Base-by-base conservation (phyloP, 2,113 vertebrate species). In the Anguilla rostrata region DNA sequence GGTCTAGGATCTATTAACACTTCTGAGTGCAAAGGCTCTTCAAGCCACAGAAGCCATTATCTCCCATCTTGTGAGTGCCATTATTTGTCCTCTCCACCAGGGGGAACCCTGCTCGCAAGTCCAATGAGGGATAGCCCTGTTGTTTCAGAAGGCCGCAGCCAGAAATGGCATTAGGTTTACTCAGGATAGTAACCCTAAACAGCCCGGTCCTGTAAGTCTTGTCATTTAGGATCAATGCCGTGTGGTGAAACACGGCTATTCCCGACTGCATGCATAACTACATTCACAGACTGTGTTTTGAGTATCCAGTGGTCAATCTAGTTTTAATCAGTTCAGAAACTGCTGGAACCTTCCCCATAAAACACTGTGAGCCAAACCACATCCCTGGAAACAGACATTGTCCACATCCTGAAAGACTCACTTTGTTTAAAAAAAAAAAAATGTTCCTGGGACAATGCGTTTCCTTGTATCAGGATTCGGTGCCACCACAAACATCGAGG, bases 41-140 rank as follows among this genome's bases (percentile, higher is more conserved):
- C 60, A 66, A 20, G 40, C 40, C 11, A 39, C 80, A 81, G 80
- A 81, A 81, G 41, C 80, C 80, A 81, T 81, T 81, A 81, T 81
- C 80, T 15, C 60, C 60, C 20, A 39, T 39, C 39, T 14, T 83
- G 43, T 53, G 6, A 53, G 20, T 83, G 43, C 22, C 20, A 83
- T 39, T 83, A 53, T 83, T 57, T 34, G 34, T 34, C 46, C 82
- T 34, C 56, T 83, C 22, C 56, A 53, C 49, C 46, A 56, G 82
- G 20, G 22, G 60, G 18, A 66, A 20, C 20, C 60, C 60, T 66
- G 18, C 60, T 26, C 9, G 60, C 18, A 66, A 66, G 18, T 66
- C 60, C 18, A 2, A 53, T 11, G 49, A 53, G 8, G 49, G 49
- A 14, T 2, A 66, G 20, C 22, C 4, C 60, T 26, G 60, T 66